phyloP scores from a whole-genome alignment of 2,113 vertebrate genomes.

The Ploceus nigricollis region DNA sequence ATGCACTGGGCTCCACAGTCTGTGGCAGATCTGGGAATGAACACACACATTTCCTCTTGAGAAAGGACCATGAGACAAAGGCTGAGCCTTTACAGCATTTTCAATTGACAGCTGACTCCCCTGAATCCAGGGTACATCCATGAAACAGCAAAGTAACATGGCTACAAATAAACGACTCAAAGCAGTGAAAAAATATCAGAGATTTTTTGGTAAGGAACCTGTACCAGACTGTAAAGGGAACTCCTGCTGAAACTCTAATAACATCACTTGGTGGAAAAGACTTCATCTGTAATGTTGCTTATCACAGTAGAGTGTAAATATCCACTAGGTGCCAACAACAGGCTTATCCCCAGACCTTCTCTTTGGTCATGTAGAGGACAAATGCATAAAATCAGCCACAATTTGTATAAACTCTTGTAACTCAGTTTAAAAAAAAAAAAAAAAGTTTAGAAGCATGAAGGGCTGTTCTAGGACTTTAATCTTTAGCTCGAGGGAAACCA shows the following conservation, averaged over 20 bases:
- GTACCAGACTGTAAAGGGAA: neutral
- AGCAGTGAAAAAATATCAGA: neutral
- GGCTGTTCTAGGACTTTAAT: slow-evolving; percentile 19
- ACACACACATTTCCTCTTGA: neutral
- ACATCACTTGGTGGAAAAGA: neutral
- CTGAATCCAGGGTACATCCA: neutral
- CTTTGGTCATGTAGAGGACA: neutral
- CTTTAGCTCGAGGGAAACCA: slow-evolving; percentile 12
- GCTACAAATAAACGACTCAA: neutral
- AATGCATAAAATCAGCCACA: neutral
- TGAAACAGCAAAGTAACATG: neutral
- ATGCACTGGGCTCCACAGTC: neutral
- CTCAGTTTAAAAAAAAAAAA: neutral
- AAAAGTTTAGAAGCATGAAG: neutral
- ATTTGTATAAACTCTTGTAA: neutral
- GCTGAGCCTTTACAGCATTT: neutral
- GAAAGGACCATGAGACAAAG: neutral
- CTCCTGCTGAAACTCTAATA: neutral
- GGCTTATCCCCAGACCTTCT: neutral
- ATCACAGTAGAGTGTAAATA: neutral
- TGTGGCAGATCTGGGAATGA: neutral
- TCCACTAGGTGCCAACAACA: neutral
- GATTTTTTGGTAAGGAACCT: neutral
- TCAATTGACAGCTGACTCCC: neutral
- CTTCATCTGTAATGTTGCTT: neutral